Evolutionary conservation across 2,113 vertebrate genomes (phyloP).

Genomic region (Pangasianodon hypophthalmus): DNA sequence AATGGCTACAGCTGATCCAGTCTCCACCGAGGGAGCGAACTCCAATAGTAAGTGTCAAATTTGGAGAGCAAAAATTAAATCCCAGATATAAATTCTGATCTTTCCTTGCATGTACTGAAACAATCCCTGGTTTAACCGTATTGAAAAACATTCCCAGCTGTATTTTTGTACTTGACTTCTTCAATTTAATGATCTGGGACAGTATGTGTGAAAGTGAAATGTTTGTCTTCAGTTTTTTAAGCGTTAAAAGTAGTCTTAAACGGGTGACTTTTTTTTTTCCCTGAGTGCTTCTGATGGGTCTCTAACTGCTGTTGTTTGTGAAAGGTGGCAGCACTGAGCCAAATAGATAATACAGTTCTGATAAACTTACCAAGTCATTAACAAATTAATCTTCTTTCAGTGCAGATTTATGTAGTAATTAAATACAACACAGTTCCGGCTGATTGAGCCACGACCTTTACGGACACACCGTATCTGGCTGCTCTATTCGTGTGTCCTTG

Average conservation of each 20-base stretch:
- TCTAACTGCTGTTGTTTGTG: not conserved
- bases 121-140: not conserved
- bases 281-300: not conserved
- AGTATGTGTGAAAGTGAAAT: not conserved
- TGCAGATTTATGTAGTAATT: not conserved
- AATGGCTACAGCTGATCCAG: conserved; percentile 51
- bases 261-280: not conserved
- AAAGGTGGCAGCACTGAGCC: not conserved
- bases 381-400: not conserved
- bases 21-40: conserved; percentile 36
- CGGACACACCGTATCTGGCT: not conserved
- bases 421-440: not conserved
- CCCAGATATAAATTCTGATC: not conserved
- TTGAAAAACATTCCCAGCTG: not conserved
- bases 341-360: not conserved
- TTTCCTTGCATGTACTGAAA: not conserved
- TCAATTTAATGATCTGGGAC: not conserved
- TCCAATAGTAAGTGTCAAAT: conserved; percentile 33
- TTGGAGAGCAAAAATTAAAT: not conserved
- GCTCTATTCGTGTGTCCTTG: not conserved
- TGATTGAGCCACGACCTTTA: not conserved
- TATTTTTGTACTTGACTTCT: not conserved
- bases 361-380: not conserved
- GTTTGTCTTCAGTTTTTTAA: not conserved
- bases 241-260: not conserved